These are phyloP conservation scores for Oreochromis niloticus DNA, from an alignment of 2,113 vertebrate genomes.

Conservation along the genomic window DNA sequence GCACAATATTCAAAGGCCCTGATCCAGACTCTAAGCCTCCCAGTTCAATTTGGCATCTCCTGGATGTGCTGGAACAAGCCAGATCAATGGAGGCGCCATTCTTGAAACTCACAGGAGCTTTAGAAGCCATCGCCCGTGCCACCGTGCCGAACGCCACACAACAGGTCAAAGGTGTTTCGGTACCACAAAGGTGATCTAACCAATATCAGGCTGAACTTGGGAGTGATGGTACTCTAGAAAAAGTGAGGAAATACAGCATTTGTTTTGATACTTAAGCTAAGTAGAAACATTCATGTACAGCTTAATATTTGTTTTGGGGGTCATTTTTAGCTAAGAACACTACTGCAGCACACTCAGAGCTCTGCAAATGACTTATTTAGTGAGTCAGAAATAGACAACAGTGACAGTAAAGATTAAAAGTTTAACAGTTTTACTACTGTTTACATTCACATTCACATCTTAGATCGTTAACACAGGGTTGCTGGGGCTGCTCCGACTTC, in stretches of 20 bases:
- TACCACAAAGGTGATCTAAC: neutral
- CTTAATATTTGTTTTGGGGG: neutral
- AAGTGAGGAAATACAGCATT: neutral
- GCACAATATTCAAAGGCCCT: neutral
- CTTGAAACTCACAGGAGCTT: neutral
- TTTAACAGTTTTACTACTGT: neutral
- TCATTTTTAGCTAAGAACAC: neutral
- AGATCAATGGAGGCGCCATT: neutral
- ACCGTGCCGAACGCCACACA: neutral
- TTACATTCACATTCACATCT: neutral
- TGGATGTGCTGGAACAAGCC: neutral
- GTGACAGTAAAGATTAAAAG: neutral
- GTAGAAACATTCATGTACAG: neutral
- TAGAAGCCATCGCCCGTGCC: neutral
- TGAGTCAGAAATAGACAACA: neutral
- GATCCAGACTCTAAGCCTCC: neutral
- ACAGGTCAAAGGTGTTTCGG: neutral
- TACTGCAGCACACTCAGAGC: neutral
- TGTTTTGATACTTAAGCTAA: neutral
- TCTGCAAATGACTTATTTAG: neutral
- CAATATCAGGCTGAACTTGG: neutral
- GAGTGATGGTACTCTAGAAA: neutral
- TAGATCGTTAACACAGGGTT: neutral
- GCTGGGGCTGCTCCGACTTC: rapidly evolving
- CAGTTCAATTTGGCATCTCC: neutral